Evolutionary conservation across 2,888 invertebrate genomes (phyloP), one percentile per base, ranked within the genome.

Genomic region (Clunio marinus): DNA sequence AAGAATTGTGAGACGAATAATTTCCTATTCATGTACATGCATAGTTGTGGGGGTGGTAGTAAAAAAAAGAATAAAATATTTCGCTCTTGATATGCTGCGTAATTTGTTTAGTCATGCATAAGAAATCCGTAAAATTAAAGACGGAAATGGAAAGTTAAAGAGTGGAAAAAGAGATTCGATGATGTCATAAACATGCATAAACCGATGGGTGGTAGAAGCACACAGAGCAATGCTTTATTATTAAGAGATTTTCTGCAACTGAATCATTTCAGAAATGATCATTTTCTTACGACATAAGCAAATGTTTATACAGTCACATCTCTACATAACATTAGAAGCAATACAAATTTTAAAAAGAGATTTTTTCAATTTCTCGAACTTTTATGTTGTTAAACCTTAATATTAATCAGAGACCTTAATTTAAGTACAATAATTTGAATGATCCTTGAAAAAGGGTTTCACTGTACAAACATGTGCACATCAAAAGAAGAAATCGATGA

Each of bases 51-150:
- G n/a, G n/a, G n/a, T n/a, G n/a, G n/a, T n/a, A n/a, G n/a, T n/a
- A n/a, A n/a, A n/a, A n/a, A n/a, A n/a, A n/a, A n/a, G n/a, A n/a
- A n/a, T n/a, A n/a, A n/a, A n/a, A n/a, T n/a, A n/a, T 45, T 15
- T 7, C 15, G 17, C 51, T 51, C 20, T 51, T 51, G 51, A 51
- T 51, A 17, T 17, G 51, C 22, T 51, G 51, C 51, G 51, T 51
- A 63, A 63, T 46, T 63, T 63, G 46, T 45, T 37, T 45, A 63
- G 45, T 63, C 63, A 63, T 63, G 63, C 63, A 63, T 63, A 20
- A 25, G 41, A 41, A 10, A 3, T 41, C 15, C n/a, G 41, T 41
- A 15, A 41, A n/a, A 5, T 41, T 41, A 41, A 41, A 41, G 10
- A n/a, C 41, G 41, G 41, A 41, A 41, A 41, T 41, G n/a, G 10